phyloP scores from a whole-genome alignment of 2,797 vertebrate species.

The Malurus splendens region DNA sequence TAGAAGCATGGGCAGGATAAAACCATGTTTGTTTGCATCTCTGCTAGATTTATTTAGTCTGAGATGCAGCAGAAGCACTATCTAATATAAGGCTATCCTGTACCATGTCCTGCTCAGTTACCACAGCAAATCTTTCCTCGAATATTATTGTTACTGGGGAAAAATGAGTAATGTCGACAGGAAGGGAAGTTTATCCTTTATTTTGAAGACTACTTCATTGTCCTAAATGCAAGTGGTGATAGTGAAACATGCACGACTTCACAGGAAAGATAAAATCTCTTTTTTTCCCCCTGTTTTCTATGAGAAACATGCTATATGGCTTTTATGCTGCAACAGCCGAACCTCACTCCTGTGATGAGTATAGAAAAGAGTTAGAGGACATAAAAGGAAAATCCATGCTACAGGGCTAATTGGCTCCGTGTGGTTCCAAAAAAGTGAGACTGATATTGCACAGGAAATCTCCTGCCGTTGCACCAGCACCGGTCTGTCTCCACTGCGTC shows the following conservation, averaged over 20 bases:
- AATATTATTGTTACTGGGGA: not conserved
- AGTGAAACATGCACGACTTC: not conserved
- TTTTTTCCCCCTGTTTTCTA: rapidly evolving
- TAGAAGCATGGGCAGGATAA: not conserved
- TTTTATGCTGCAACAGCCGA: not conserved
- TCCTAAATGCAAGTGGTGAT: not conserved
- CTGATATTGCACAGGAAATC: not conserved
- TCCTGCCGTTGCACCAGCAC: rapidly evolving
- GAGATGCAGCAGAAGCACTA: not conserved
- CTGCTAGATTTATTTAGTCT: not conserved
- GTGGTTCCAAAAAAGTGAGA: not conserved
- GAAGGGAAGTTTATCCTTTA: not conserved
- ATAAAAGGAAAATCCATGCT: not conserved
- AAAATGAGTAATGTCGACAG: not conserved
- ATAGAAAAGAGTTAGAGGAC: not conserved
- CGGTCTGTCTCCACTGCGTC: rapidly evolving
- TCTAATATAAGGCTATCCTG: not conserved
- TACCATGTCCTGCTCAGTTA: not conserved
- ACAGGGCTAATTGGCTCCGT: not conserved
- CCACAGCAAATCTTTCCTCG: not conserved
- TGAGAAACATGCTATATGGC: not conserved
- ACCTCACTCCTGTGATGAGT: not conserved
- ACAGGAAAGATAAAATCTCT: not conserved
- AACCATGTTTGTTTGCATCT: not conserved
- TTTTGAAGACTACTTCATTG: not conserved